These are phyloP conservation scores for Epinephelus malabaricus DNA, from an alignment of 2,797 vertebrate species.

Conservation along the genomic window DNA sequence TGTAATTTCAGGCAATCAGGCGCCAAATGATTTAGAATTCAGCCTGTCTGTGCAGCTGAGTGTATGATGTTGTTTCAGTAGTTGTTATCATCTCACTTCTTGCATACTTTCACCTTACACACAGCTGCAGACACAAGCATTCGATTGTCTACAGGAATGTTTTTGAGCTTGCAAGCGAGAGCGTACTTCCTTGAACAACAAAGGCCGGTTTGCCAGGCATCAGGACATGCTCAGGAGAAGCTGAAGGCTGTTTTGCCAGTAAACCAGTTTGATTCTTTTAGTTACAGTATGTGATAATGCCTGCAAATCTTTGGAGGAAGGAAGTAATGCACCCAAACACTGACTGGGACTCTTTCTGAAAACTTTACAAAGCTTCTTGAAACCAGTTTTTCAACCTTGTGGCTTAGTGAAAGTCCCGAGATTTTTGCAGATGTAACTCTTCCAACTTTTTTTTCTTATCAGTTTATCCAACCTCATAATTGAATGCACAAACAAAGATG, in stretches of 20 bases:
- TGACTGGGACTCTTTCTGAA: slow-evolving; percentile 3
- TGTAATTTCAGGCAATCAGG: neutral
- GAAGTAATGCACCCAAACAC: slow-evolving; percentile 9
- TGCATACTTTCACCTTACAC: slow-evolving; percentile 38
- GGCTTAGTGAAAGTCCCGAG: neutral
- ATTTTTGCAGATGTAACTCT: neutral
- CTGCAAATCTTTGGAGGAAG: neutral
- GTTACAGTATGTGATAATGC: neutral
- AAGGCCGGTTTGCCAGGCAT: slow-evolving; percentile 46
- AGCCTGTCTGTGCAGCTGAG: neutral
- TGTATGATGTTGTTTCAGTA: neutral
- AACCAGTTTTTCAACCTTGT: neutral
- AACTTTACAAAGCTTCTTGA: slow-evolving; percentile 5
- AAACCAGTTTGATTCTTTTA: slow-evolving; percentile 34
- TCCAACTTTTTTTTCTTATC: neutral
- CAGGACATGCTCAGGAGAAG: slow-evolving; percentile 45
- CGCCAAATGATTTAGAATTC: neutral
- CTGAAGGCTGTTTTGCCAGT: slow-evolving; percentile 40
- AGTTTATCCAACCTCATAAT: neutral
- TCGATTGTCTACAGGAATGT: slow-evolving; percentile 65
- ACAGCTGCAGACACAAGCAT: slow-evolving; percentile 45
- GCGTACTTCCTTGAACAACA: slow-evolving; percentile 64
- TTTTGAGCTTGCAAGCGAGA: slow-evolving; percentile 31
- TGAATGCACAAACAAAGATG: neutral
- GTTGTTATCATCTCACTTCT: neutral